Conservation (phyloP, 1,140 invertebrate species). For the Sitobion miscanthi region DNA sequence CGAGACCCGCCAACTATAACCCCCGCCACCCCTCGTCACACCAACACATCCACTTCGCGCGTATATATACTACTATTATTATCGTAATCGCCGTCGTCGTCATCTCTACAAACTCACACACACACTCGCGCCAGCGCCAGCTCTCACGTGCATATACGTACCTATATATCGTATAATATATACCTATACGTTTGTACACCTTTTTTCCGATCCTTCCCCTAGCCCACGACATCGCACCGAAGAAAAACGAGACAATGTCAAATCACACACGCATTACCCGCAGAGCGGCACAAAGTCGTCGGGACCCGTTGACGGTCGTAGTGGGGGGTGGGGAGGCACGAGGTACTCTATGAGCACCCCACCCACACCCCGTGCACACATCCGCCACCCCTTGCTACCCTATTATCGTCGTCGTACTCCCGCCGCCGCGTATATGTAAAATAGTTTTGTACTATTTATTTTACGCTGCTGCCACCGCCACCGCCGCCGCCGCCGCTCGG, state of each 20-base stretch:
- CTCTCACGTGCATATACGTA: neutral
- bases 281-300: slow-evolving; percentile 1
- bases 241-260: slow-evolving; percentile 47
- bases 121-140: neutral
- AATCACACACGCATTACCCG: slow-evolving; percentile 7
- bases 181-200: neutral
- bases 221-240: neutral
- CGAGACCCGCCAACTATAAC: neutral
- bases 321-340: neutral
- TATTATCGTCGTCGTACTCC: neutral
- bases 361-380: neutral
- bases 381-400: neutral
- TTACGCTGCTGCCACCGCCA: neutral
- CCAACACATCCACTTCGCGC: neutral
- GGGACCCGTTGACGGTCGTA: neutral
- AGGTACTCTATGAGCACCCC: neutral
- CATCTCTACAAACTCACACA: neutral
- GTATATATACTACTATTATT: slow-evolving; percentile 10
- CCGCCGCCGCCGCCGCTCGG: neutral
- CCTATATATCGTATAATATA: neutral
- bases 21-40: neutral
- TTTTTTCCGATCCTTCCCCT: neutral
- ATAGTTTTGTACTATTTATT: slow-evolving; percentile 55
- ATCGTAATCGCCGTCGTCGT: slow-evolving; percentile 38
- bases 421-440: slow-evolving; percentile 32